Evolutionary conservation across 2,797 vertebrate species (phyloP).

Genomic region (Chelon auratus): DNA sequence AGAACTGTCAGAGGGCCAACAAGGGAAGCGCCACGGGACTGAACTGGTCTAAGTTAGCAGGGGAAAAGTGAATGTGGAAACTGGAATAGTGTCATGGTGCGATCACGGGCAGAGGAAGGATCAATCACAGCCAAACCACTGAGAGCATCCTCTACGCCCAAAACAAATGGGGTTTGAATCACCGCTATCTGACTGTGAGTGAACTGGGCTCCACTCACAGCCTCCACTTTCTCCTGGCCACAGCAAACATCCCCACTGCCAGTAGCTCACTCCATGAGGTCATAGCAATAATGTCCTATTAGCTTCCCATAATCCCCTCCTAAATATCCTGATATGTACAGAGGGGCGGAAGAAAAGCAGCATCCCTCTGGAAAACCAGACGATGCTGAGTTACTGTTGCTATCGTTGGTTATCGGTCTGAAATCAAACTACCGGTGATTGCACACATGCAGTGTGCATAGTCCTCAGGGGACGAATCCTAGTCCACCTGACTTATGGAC

Average conservation of each 20-base stretch:
- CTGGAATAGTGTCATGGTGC: conserved; percentile 74
- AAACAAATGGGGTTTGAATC: conserved; percentile 78
- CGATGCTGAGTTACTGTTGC: conserved; percentile 7
- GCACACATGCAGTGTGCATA: neutral
- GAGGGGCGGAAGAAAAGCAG: conserved; percentile 25
- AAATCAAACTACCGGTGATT: neutral
- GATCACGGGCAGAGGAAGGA: conserved; percentile 73
- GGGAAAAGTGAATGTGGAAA: conserved; percentile 76
- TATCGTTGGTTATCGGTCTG: neutral
- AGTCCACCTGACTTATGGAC: too few relatives aligned
- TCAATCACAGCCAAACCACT: conserved; percentile 81
- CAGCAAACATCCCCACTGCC: conserved; percentile 52
- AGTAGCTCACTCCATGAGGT: conserved; percentile 70
- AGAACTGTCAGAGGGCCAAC: conserved; percentile 60
- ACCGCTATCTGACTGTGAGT: conserved; percentile 71
- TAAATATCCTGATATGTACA: conserved; percentile 35
- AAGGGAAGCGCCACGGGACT: conserved; percentile 59
- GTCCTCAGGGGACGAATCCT: too few relatives aligned
- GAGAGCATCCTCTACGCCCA: conserved; percentile 78
- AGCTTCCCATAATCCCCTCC: conserved; percentile 58
- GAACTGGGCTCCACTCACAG: conserved; percentile 72
- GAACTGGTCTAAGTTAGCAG: conserved; percentile 58
- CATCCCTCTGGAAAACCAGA: conserved; percentile 37
- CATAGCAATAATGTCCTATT: conserved; percentile 63
- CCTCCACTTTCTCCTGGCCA: conserved; percentile 72